Evolutionary conservation across 2,888 invertebrate genomes (phyloP).

Genomic region (Sicus ferrugineus): DNA sequence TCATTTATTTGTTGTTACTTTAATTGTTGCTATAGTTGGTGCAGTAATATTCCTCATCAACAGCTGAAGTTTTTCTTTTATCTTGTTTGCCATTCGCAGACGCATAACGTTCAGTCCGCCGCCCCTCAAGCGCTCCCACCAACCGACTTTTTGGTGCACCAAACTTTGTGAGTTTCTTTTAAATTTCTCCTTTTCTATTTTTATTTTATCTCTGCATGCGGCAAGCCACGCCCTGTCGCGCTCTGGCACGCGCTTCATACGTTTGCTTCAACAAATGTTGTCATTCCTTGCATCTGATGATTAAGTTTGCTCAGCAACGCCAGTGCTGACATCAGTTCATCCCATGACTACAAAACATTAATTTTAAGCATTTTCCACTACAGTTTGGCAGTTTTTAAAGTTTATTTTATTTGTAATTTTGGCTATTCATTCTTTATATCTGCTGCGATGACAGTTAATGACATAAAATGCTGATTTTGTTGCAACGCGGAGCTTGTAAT

Average conservation of each 20-base stretch:
- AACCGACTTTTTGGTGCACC: background rate
- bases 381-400: background rate
- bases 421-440: no score
- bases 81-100: slow-evolving; percentile 6
- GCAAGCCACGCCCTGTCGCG: slow-evolving; percentile 28
- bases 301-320: slow-evolving; percentile 19
- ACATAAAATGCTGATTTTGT: no score
- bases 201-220: background rate
- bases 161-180: background rate
- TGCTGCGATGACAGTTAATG: no score
- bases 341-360: no score
- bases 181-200: background rate
- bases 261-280: slow-evolving; percentile 14
- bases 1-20: background rate
- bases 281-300: slow-evolving; percentile 23
- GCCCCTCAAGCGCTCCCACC: background rate
- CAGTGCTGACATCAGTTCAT: no score
- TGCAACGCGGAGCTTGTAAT: no score
- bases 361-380: no score
- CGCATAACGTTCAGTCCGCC: background rate
- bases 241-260: slow-evolving; percentile 1
- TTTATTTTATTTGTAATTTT: background rate
- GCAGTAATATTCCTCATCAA: background rate
- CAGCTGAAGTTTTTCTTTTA: background rate
- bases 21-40: background rate